These are phyloP conservation scores for Papilio xuthus DNA, from an alignment of 1,140 invertebrate genomes.

Conservation along the genomic window DNA sequence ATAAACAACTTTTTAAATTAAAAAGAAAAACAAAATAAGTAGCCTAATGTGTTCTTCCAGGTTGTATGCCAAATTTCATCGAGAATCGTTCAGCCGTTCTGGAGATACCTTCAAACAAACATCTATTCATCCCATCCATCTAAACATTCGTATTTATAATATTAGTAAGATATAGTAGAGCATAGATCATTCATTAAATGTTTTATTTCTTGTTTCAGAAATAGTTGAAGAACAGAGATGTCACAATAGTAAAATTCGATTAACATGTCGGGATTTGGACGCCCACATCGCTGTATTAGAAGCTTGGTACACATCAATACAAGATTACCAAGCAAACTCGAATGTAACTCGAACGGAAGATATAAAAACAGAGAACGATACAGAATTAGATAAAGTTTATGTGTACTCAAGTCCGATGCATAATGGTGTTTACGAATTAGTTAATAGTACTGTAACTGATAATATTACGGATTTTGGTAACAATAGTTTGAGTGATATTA, in stretches of 20 bases:
- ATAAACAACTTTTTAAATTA: too few relatives aligned
- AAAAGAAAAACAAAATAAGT: too few relatives aligned
- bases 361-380: slow-evolving; percentile 67
- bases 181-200: neutral
- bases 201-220: slow-evolving; percentile 73
- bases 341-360: slow-evolving; percentile 54
- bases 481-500: slow-evolving; percentile 49
- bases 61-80: too few relatives aligned
- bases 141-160: too few relatives aligned
- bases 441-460: slow-evolving; percentile 62
- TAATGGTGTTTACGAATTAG: slow-evolving; percentile 70
- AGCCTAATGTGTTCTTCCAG: too few relatives aligned
- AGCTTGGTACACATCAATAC: slow-evolving; percentile 75
- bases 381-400: slow-evolving; percentile 67
- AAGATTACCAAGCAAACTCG: slow-evolving; percentile 55
- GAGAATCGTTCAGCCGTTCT: too few relatives aligned
- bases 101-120: too few relatives aligned
- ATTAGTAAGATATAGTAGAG: neutral
- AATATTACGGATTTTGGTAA: slow-evolving; percentile 49
- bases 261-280: slow-evolving; percentile 79
- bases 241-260: slow-evolving; percentile 74
- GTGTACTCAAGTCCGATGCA: slow-evolving; percentile 74
- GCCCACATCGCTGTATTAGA: slow-evolving; percentile 80
- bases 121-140: too few relatives aligned
- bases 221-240: slow-evolving; percentile 81